Percentiles rank a stretch among this genome's conserved stretches.
Conservation (phyloP, 2,797 vertebrate genomes). For the Sarcoramphus papa region DNA sequence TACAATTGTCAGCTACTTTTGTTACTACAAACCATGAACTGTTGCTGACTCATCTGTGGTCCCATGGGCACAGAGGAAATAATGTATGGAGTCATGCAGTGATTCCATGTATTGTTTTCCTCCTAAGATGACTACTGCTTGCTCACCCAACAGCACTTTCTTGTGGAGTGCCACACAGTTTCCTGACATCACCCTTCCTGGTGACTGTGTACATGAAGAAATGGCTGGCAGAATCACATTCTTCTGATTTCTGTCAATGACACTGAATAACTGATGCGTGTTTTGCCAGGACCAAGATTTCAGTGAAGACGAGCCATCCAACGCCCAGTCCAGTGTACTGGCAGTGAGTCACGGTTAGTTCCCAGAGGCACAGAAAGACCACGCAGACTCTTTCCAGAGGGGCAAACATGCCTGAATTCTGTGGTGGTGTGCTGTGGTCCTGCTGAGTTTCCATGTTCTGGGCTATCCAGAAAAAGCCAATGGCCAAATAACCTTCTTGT, state of each 20-base stretch:
- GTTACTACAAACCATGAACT: constrained; percentile 53
- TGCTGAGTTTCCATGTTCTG: not conserved
- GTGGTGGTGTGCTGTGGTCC: not conserved
- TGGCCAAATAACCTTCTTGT: not conserved
- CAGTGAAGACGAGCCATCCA: not conserved
- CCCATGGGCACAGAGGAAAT: constrained; percentile 25
- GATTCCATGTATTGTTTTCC: constrained; percentile 27
- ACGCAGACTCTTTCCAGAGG: not conserved
- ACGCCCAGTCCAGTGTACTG: not conserved
- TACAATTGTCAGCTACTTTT: constrained; percentile 65
- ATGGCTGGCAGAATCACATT: not conserved
- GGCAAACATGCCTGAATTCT: not conserved
- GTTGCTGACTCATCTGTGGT: constrained; percentile 57
- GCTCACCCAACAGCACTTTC: not conserved
- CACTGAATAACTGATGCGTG: not conserved
- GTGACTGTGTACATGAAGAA: not conserved
- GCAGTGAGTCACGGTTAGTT: not conserved
- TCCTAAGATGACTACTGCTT: constrained; percentile 22
- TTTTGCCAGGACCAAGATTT: not conserved
- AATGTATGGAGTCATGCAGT: constrained; percentile 51
- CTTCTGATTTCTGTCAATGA: not conserved
- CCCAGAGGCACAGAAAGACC: not conserved
- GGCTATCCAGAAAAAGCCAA: not conserved
- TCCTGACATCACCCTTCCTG: not conserved
- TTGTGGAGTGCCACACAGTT: constrained; percentile 24